These are phyloP conservation scores for Synanthedon andrenaeformis DNA, from an alignment of 2,888 invertebrate genomes.

Conservation along the genomic window DNA sequence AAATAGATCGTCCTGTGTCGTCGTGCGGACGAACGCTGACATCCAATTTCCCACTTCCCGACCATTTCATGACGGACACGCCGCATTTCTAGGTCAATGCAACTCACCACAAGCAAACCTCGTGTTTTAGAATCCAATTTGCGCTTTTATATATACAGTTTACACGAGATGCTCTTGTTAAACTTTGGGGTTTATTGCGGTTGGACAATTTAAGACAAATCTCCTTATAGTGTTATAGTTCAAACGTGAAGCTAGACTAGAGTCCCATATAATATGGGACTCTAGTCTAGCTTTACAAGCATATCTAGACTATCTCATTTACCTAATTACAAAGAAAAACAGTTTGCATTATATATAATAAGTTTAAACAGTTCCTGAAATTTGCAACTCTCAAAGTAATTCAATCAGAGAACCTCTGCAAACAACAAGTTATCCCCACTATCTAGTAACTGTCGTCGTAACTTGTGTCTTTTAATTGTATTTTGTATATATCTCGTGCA, in stretches of 20 bases:
- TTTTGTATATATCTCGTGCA: background rate
- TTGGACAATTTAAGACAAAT: too few species aligned
- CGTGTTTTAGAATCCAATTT: too few species aligned
- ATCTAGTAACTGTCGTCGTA: background rate
- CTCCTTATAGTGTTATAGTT: too few species aligned
- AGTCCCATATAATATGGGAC: too few species aligned
- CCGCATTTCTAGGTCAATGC: constrained; percentile 2
- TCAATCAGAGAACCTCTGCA: constrained; percentile 1
- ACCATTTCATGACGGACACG: constrained; percentile 1
- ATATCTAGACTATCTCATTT: too few species aligned
- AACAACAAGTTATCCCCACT: background rate
- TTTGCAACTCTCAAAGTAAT: background rate
- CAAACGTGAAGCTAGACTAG: too few species aligned
- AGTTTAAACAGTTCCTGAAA: background rate
- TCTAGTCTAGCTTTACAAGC: too few species aligned
- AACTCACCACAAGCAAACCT: background rate
- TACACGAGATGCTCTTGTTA: too few species aligned
- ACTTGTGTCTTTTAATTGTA: background rate
- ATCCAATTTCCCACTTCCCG: constrained; percentile 4
- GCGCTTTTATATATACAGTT: too few species aligned
- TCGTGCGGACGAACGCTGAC: constrained; percentile 1
- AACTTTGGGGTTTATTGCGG: too few species aligned
- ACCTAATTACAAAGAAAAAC: too few species aligned
- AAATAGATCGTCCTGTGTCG: background rate
- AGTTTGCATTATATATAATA: too few species aligned